phyloP scores from a whole-genome alignment of 2,113 vertebrate species.

The Apodemus sylvaticus region DNA sequence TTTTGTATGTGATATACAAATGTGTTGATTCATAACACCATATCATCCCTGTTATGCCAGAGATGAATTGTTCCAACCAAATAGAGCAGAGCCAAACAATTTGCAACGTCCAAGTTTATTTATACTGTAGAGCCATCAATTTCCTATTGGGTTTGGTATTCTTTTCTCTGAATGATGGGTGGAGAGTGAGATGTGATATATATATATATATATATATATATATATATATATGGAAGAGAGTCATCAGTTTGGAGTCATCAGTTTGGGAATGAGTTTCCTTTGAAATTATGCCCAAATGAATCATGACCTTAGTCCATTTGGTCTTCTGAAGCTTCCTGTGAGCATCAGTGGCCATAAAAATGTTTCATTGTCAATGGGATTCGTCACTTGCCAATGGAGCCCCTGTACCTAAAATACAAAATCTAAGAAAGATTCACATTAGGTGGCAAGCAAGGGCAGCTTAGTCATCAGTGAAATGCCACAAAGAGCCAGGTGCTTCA shows the following conservation, averaged over 20 bases:
- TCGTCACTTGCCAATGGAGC: conserved; percentile 7
- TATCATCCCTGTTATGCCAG: neutral
- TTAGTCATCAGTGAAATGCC: conserved; percentile 58
- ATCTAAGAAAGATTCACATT: conserved; percentile 28
- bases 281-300: conserved; percentile 42
- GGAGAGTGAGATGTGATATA: neutral
- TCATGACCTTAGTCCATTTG: neutral
- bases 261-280: conserved; percentile 25
- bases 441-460: conserved; percentile 54
- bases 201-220: neutral
- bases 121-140: neutral
- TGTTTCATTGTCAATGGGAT: conserved; percentile 32
- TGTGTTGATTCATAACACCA: neutral
- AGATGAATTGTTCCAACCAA: neutral
- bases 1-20: neutral
- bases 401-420: conserved; percentile 59
- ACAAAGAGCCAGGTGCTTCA: conserved; percentile 52
- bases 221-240: neutral
- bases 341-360: conserved; percentile 48
- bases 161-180: neutral
- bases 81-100: neutral
- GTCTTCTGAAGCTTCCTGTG: conserved; percentile 50
- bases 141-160: neutral
- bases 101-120: neutral
- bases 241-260: neutral